Conservation (phyloP, 2,888 invertebrate genomes). For the Spodoptera exigua region DNA sequence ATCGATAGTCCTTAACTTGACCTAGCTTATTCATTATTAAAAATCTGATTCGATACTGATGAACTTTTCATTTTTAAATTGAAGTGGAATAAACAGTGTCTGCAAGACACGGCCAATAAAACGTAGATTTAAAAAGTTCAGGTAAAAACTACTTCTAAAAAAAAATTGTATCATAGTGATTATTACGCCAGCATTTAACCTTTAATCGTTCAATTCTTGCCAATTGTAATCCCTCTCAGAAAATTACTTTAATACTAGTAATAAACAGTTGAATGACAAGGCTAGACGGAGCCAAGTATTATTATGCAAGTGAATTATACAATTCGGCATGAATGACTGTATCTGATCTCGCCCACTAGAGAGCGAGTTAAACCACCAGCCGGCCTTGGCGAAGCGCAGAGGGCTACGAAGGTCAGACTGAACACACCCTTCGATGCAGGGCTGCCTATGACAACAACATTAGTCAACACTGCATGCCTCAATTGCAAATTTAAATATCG, state of each 20-base stretch:
- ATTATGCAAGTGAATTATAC: constrained; percentile 10
- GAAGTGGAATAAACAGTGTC: constrained; percentile 10
- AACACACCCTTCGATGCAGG: constrained; percentile 38
- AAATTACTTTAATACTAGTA: too few species aligned
- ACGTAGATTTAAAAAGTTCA: background rate
- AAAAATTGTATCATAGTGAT: too few species aligned
- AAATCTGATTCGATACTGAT: constrained; percentile 5
- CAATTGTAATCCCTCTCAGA: too few species aligned
- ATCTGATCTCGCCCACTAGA: constrained; percentile 16
- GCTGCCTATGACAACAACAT: background rate
- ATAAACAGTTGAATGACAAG: background rate
- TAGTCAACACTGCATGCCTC: too few species aligned
- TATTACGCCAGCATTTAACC: too few species aligned
- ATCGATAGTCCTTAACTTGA: constrained; percentile 52
- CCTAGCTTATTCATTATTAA: constrained; percentile 37
- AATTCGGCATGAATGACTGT: constrained; percentile 20
- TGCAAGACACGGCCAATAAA: background rate
- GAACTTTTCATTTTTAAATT: constrained; percentile 10
- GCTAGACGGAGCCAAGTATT: background rate
- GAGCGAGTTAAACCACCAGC: constrained; percentile 11
- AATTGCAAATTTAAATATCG: too few species aligned
- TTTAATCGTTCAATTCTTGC: too few species aligned
- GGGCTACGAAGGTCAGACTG: constrained; percentile 42
- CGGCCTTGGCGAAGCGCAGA: constrained; percentile 38
- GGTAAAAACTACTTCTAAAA: too few species aligned